Conservation (phyloP, 2,797 vertebrate species). For the Oreortyx pictus region DNA sequence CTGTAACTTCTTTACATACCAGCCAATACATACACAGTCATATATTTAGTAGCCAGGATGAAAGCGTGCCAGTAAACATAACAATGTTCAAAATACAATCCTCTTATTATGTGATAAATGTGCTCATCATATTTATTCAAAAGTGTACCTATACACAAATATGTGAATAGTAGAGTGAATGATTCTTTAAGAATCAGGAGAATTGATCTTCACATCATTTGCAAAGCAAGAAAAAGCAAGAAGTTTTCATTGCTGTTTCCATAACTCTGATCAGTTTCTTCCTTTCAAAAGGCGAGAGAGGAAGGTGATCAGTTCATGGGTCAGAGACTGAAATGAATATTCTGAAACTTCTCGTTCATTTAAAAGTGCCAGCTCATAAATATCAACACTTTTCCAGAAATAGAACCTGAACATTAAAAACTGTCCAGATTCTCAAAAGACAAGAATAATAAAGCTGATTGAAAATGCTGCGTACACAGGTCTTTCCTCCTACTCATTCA, state of each 20-base stretch:
- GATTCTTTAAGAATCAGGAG: not conserved
- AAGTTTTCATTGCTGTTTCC: not conserved
- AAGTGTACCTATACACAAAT: not conserved
- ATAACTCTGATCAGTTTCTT: not conserved
- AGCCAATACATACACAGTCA: fast-evolving
- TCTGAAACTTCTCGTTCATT: not conserved
- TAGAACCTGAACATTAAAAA: not conserved
- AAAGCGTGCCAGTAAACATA: not conserved
- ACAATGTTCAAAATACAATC: too few species aligned
- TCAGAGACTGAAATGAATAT: not conserved
- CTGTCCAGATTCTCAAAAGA: not conserved
- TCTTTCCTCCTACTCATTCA: not conserved
- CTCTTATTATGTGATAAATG: not conserved
- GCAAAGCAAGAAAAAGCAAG: not conserved
- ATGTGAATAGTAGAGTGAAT: not conserved
- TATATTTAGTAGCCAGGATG: not conserved
- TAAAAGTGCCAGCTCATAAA: not conserved
- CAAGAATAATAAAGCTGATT: not conserved
- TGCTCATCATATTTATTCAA: not conserved
- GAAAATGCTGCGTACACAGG: not conserved
- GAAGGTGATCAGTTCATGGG: not conserved
- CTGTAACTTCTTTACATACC: not conserved
- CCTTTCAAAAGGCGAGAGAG: not conserved
- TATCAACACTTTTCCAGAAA: not conserved
- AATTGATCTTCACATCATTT: not conserved